Evolutionary conservation across 2,888 invertebrate species (phyloP), one percentile per base, ranked within the genome.

Genomic region (Eilema depressum): DNA sequence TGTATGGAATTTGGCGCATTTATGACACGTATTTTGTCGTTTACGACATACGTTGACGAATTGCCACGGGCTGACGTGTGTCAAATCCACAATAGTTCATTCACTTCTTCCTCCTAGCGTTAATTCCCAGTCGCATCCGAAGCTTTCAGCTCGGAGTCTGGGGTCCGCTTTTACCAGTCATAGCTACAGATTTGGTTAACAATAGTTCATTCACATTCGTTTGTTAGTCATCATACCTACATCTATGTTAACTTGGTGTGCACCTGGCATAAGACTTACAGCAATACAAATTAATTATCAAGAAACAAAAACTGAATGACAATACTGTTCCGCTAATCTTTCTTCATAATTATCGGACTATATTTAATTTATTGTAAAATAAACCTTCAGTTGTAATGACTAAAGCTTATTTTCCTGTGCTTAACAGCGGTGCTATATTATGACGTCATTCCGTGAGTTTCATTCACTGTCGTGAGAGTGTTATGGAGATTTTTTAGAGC

Each of bases 311-410:
- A 53, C 0, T n/a, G 8, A n/a, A 53, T 20, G 20, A 53, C 53
- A 53, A 53, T 53, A 10, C 10, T n/a, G 53, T 53, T 53, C 53
- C 53, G 53, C 53, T 53, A 53, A 53, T 53, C 20, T 53, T 53
- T 53, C 53, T n/a, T n/a, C 53, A 53, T 53, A 53, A n/a, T 53
- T 53, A 53, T n/a, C 53, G n/a, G n/a, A n/a, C 53, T n/a, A 53
- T 10, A 53, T 53, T n/a, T 53, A 0, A 8, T 53, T 53, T 53
- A 20, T 53, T 53, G 53, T n/a, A 53, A 53, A 53, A 53, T n/a
- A n/a, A 53, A 53, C 53, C n/a, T 20, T n/a, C 17, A 20, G n/a
- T 2, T n/a, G 0, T 5, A 10, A n/a, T n/a, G 0, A 0, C n/a
- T 53, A n/a, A n/a, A 2, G 53, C n/a, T n/a, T 20, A n/a, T 53